These are phyloP conservation scores for Ceuthmochares aereus DNA, from an alignment of 2,113 vertebrate genomes.

Conservation along the genomic window DNA sequence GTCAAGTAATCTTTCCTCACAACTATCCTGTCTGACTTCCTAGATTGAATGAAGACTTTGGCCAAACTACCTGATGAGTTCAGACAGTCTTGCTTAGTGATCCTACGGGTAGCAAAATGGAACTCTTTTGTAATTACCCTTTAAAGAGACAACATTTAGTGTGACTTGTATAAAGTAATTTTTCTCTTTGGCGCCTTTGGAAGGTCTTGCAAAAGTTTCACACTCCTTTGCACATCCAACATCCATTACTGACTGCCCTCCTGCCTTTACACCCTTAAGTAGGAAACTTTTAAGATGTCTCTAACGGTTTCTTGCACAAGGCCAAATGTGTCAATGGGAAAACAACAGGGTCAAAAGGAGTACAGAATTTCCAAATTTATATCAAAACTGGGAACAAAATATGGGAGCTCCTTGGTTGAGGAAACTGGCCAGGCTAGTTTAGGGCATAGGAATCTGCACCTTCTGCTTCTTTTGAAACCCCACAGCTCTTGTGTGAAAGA, in stretches of 20 bases:
- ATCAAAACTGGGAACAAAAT: not conserved
- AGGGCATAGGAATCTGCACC: not conserved
- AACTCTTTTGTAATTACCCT: not conserved
- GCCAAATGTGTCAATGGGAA: not conserved
- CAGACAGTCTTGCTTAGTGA: not conserved
- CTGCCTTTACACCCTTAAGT: not conserved
- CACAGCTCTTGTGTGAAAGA: not conserved
- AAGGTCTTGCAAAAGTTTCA: not conserved
- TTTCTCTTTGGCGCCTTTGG: not conserved
- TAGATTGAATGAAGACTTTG: not conserved
- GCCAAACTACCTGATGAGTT: not conserved
- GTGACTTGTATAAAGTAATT: not conserved
- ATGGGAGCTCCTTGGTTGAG: not conserved
- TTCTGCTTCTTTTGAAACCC: not conserved
- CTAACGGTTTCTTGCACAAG: not conserved
- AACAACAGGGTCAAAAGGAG: not conserved
- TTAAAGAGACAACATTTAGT: not conserved
- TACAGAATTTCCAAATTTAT: not conserved
- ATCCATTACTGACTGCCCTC: not conserved
- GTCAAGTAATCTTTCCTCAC: not conserved
- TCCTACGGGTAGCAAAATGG: not conserved
- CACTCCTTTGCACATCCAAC: not conserved
- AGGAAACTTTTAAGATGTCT: not conserved
- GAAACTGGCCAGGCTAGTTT: not conserved
- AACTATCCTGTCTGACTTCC: not conserved